These are phyloP conservation scores for Teleogryllus oceanicus DNA, from an alignment of 2,888 invertebrate species.

Conservation along the genomic window DNA sequence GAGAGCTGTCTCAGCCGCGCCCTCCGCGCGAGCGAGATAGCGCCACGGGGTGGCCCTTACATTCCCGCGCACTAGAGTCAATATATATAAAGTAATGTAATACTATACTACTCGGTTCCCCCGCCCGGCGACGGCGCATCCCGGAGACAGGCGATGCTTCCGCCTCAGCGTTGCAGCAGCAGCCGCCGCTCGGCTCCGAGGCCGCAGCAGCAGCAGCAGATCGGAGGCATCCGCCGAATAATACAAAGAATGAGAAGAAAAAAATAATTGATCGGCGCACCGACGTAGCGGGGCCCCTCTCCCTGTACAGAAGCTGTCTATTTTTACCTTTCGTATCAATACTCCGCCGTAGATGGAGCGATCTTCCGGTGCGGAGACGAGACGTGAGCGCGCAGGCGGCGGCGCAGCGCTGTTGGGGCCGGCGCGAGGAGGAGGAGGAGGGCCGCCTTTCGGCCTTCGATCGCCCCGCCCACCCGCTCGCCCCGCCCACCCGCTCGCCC, in stretches of 20 bases:
- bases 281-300: neutral
- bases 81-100: constrained; percentile 19
- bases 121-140: neutral
- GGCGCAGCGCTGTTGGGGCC: neutral
- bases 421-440: neutral
- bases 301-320: constrained; percentile 18
- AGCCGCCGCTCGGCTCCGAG: no score
- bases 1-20: neutral
- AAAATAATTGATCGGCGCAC: neutral
- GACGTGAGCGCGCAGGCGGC: neutral
- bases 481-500: no score
- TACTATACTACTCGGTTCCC: neutral
- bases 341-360: neutral
- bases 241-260: neutral
- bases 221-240: neutral
- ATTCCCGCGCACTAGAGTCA: constrained; percentile 35
- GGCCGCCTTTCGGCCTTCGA: neutral
- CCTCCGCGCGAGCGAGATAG: neutral
- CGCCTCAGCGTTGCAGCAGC: neutral
- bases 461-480: neutral
- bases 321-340: constrained; percentile 18
- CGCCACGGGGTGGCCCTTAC: constrained; percentile 25
- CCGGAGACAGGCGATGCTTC: neutral
- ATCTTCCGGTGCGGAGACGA: neutral
- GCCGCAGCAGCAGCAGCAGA: no score